Evolutionary conservation across 1,140 invertebrate species (phyloP), one percentile per base, ranked within the genome.

Genomic region (Drosophila bocqueti): DNA sequence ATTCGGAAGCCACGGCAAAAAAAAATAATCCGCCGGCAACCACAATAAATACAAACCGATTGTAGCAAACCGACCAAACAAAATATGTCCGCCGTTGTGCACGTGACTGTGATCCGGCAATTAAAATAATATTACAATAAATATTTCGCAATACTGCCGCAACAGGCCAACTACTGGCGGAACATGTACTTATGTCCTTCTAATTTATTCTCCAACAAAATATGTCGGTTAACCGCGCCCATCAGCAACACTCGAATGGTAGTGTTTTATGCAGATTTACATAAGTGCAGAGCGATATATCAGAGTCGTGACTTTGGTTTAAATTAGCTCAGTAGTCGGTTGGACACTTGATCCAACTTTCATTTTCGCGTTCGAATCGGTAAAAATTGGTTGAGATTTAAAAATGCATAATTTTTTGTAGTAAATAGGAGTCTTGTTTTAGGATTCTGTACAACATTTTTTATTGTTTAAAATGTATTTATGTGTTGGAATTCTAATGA

Each of bases 91-190:
- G 36, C 47, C 54, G n/a, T 71, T 38, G 54, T 57, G 73, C 69
- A 76, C 73, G 73, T 76, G 73, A 75, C 73, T 64, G 49, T 43
- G 59, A 29, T n/a, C 62, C 63, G 24, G 66, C 84, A 87, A 87
- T 87, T 87, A 89, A 87, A 87, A 87, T 87, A 89, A 79, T 89
- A 89, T 89, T 81, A 87, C 85, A 90, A 87, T 80, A 87, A 89
- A 86, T 83, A 74, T 61, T 55, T 66, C 21, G 42, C 63, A 66
- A 76, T 76, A 42, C 58, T 55, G 47, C 40, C 52, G 26, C 40
- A 38, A 58, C 57, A 47, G 57, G 57, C 24, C 55, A 34, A 83
- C 57, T 79, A 85, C 50, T 34, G 57, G 45, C 40, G 10, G 4
- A 24, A n/a, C 31, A 63, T 63, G 46, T 68, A 73, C 55, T 67